Conservation (phyloP, 2,113 vertebrate genomes). For the Hassar affinis region DNA sequence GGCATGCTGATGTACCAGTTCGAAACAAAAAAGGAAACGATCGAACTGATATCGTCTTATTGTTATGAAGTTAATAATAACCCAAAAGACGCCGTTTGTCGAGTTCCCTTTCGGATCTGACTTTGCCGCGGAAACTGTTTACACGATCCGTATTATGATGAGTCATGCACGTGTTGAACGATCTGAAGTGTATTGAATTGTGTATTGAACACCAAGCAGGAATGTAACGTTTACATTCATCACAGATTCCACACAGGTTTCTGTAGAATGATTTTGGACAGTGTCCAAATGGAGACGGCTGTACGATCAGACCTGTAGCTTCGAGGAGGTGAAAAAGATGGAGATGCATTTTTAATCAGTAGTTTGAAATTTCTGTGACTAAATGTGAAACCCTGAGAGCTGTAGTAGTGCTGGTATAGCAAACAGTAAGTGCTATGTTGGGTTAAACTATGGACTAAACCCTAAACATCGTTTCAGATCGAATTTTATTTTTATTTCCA, state of each 20-base stretch:
- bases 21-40: too few relatives aligned
- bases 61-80: too few relatives aligned
- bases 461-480: conserved; percentile 53
- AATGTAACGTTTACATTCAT: neutral
- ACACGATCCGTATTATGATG: neutral
- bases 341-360: too few relatives aligned
- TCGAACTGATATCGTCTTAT: too few relatives aligned
- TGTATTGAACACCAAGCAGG: too few relatives aligned
- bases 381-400: neutral
- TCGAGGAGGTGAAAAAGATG: neutral
- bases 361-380: neutral
- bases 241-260: neutral
- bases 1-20: neutral
- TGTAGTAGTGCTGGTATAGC: neutral
- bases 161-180: neutral
- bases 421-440: neutral
- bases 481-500: conserved; percentile 56
- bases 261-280: neutral
- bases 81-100: neutral
- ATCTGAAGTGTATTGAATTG: too few relatives aligned
- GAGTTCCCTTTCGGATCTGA: neutral
- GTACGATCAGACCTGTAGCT: neutral
- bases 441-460: neutral
- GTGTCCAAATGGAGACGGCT: neutral
- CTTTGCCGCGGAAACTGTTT: neutral